phyloP scores from a whole-genome alignment of 2,888 invertebrate genomes.

The Macrophya annulata region DNA sequence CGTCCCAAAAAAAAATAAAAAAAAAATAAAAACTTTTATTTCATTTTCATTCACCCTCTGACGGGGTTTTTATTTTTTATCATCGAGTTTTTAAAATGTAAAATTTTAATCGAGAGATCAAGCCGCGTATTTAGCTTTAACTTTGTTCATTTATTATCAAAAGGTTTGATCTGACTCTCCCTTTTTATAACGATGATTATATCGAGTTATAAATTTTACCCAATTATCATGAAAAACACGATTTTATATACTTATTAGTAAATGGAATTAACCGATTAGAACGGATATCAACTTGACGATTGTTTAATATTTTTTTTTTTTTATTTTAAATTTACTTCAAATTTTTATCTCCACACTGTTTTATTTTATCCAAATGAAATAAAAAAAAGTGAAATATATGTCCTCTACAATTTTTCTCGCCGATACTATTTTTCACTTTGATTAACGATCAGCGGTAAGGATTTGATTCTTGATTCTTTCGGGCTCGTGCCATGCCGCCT shows the following conservation, averaged over 20 bases:
- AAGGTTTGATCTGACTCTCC: slow-evolving; percentile 34
- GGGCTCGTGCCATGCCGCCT: slow-evolving; percentile 40
- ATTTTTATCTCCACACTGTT: neutral
- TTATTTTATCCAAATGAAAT: neutral
- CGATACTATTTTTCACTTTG: neutral
- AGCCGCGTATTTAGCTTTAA: neutral
- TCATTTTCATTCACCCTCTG: neutral
- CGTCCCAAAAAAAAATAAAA: too few relatives aligned
- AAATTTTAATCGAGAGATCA: neutral
- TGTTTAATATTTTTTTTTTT: neutral
- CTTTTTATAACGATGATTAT: slow-evolving; percentile 31
- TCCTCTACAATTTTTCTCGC: neutral
- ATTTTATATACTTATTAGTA: slow-evolving; percentile 33
- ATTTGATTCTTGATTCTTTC: neutral
- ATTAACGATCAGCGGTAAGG: neutral
- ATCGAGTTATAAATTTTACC: neutral
- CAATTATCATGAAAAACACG: slow-evolving; percentile 48
- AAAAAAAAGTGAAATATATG: neutral
- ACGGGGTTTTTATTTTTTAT: neutral
- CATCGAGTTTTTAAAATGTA: neutral
- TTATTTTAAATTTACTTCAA: neutral
- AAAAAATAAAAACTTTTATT: too few relatives aligned
- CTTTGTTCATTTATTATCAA: slow-evolving; percentile 33
- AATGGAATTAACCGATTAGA: neutral
- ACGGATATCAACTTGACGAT: neutral